Evolutionary conservation across 2,797 vertebrate species (phyloP).

Genomic region (Streptopelia turtur): DNA sequence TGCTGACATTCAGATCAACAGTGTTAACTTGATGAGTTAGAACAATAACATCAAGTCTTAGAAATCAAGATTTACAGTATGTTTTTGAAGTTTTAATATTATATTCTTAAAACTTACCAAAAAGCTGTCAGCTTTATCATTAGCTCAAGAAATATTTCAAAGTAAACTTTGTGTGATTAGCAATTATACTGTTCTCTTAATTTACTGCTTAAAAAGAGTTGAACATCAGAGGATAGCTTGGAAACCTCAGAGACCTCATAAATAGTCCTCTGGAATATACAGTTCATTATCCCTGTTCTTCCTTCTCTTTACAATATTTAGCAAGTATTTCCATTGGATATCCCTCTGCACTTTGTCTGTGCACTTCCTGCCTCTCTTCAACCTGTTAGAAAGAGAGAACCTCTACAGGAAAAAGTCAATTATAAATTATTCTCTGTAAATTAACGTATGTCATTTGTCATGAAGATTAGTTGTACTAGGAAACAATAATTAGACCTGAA

Average conservation of each 20-base stretch:
- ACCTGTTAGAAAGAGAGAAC: neutral
- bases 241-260: constrained; percentile 69
- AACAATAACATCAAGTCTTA: neutral
- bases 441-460: constrained; percentile 67
- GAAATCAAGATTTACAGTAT: neutral
- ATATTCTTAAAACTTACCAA: neutral
- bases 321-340: constrained; percentile 60
- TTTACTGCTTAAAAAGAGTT: constrained; percentile 76
- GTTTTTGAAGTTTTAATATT: neutral
- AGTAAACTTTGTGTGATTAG: constrained; percentile 58
- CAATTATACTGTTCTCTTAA: constrained; percentile 73
- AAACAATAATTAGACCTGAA: neutral
- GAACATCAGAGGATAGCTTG: constrained; percentile 71
- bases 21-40: neutral
- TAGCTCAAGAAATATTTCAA: constrained; percentile 13
- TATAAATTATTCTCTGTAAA: constrained; percentile 14
- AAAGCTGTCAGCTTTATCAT: neutral
- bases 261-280: constrained; percentile 73
- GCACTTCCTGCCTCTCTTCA: neutral
- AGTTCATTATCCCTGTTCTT: constrained; percentile 68
- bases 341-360: constrained; percentile 59
- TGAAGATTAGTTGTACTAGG: constrained; percentile 65
- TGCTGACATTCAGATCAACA: neutral
- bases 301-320: constrained; percentile 66
- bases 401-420: constrained; percentile 40